Evolutionary conservation across 2,113 vertebrate genomes (phyloP).

Genomic region (Fregetta grallaria): DNA sequence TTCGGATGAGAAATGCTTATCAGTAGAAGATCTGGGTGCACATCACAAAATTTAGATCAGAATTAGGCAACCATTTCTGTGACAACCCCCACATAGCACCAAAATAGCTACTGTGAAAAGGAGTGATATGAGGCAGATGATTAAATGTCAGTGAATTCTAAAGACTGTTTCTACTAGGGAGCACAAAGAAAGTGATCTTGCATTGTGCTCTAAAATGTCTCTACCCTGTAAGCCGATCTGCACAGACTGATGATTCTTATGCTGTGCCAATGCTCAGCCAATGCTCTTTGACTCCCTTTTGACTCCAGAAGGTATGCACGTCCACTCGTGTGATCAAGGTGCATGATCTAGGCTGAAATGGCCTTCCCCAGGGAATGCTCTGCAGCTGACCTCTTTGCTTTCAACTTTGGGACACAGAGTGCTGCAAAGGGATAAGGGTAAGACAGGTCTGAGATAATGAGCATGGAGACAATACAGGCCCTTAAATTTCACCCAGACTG

Average conservation of each 20-base stretch:
- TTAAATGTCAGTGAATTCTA: constrained; percentile 66
- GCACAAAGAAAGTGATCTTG: constrained; percentile 56
- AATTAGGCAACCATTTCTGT: constrained; percentile 57
- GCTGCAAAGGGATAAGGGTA: neutral
- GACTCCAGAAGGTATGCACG: neutral
- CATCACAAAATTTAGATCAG: constrained; percentile 46
- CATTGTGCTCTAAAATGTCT: constrained; percentile 42
- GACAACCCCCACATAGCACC: constrained; percentile 48
- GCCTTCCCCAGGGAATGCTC: neutral
- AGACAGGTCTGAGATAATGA: neutral
- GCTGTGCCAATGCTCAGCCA: neutral
- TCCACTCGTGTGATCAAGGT: neutral
- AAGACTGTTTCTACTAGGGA: constrained; percentile 57
- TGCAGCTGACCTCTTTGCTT: neutral
- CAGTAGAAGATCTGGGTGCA: constrained; percentile 21
- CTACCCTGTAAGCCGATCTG: constrained; percentile 4
- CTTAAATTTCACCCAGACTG: neutral
- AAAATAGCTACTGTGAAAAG: constrained; percentile 63
- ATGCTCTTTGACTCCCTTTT: neutral
- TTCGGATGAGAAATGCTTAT: neutral
- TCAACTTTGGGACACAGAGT: neutral
- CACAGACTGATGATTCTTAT: neutral
- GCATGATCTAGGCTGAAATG: neutral
- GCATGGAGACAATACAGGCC: neutral
- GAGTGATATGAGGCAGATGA: constrained; percentile 63